phyloP scores from a whole-genome alignment of 2,888 invertebrate species.

The Drosophila infuscata region DNA sequence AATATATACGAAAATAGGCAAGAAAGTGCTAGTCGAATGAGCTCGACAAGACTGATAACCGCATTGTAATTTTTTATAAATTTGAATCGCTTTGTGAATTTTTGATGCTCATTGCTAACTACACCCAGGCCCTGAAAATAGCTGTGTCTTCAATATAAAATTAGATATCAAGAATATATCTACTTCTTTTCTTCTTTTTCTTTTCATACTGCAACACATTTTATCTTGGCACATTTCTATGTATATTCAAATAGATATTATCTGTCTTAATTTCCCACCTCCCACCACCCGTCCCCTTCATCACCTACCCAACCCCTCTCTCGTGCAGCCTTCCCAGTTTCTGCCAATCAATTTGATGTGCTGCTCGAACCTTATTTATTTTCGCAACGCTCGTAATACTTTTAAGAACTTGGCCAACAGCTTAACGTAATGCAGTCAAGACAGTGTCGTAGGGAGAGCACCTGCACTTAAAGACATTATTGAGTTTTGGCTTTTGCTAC shows the following conservation, averaged over 20 bases:
- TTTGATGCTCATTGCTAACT: background rate
- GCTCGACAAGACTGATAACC: background rate
- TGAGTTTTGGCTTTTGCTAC: conserved; percentile 48
- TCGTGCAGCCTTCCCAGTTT: no score
- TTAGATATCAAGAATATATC: no score
- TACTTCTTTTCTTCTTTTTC: no score
- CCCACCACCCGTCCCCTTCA: background rate
- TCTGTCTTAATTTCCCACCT: background rate
- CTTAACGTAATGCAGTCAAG: conserved; percentile 40
- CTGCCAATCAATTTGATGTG: conserved; percentile 30
- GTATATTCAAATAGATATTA: background rate
- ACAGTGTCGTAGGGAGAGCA: background rate
- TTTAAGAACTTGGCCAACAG: conserved; percentile 67
- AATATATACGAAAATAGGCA: background rate
- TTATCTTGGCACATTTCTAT: background rate
- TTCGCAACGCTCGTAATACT: conserved; percentile 45
- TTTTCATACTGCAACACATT: background rate
- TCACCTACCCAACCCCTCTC: background rate
- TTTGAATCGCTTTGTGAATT: background rate
- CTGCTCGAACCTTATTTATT: conserved; percentile 2
- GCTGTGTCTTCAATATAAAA: background rate
- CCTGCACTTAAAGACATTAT: conserved; percentile 65
- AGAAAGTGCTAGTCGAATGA: background rate
- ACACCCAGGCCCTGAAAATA: background rate
- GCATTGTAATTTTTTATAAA: background rate